Conservation (phyloP, 2,888 invertebrate species). For the Pollenia labialis region DNA sequence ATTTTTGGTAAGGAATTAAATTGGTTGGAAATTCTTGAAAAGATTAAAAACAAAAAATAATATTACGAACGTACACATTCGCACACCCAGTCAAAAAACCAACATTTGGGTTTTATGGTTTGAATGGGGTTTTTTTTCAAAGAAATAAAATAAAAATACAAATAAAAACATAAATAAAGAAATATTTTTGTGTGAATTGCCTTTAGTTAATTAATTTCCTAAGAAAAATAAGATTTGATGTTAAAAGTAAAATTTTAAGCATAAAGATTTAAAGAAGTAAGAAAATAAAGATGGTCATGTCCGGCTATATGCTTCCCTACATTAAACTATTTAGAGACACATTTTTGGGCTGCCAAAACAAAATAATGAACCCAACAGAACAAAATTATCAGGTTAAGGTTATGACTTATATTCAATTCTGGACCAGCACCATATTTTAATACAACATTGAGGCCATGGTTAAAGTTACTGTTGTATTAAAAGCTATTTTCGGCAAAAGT, state of each 20-base stretch:
- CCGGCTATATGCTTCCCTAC: no score
- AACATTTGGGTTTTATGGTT: slow-evolving; percentile 49
- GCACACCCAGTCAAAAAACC: slow-evolving; percentile 22
- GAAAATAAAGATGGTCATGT: no score
- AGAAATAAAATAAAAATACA: neutral
- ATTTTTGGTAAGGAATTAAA: slow-evolving; percentile 31
- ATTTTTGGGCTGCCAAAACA: no score
- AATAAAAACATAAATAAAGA: slow-evolving; percentile 23
- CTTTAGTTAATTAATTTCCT: slow-evolving; percentile 41
- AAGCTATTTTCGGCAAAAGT: no score
- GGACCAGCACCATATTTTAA: no score
- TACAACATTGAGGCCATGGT: no score
- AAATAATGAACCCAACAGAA: no score
- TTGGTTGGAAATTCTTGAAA: slow-evolving; percentile 55
- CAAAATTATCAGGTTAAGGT: no score
- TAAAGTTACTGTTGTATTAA: no score
- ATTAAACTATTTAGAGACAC: no score
- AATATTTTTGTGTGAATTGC: slow-evolving; percentile 52
- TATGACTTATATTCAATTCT: no score
- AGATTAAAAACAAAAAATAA: slow-evolving; percentile 44
- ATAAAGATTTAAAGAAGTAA: neutral
- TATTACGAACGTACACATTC: neutral
- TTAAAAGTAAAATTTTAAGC: slow-evolving; percentile 4
- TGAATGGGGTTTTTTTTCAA: slow-evolving; percentile 16
- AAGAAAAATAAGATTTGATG: slow-evolving; percentile 24